A percentile compares a stretch with the other conserved stretches of the same genome.
phyloP scores from a whole-genome alignment of 2,113 vertebrate genomes.

The Mungos mungo region DNA sequence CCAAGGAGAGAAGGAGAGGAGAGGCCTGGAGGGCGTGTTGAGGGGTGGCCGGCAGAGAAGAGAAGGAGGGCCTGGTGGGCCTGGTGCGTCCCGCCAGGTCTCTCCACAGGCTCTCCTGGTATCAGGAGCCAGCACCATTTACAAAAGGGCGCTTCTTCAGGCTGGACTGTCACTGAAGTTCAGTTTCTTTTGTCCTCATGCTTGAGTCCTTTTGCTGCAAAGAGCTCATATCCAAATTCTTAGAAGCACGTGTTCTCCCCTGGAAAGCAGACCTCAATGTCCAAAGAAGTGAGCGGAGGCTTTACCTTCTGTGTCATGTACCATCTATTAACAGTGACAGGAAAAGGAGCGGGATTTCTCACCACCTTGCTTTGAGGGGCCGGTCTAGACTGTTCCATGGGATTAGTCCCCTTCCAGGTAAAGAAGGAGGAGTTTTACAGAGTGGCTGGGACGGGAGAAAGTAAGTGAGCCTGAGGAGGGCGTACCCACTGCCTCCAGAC shows the following conservation, averaged over 20 bases:
- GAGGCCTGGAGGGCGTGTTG: background rate
- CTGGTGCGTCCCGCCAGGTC: background rate
- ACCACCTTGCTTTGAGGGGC: background rate
- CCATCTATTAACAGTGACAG: conserved; percentile 81
- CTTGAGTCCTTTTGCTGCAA: background rate
- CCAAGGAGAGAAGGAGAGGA: background rate
- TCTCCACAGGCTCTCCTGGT: background rate
- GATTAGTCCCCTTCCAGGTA: conserved; percentile 53
- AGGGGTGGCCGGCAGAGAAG: background rate
- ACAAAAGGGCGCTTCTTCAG: background rate
- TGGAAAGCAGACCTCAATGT: background rate
- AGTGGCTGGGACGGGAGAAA: conserved; percentile 77
- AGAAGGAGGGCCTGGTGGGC: background rate
- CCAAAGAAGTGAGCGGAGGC: background rate
- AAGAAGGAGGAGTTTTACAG: conserved; percentile 58
- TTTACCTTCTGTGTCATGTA: conserved; percentile 56
- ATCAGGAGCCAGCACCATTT: background rate
- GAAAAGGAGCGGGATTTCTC: conserved; percentile 78
- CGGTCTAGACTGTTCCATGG: conserved; percentile 77
- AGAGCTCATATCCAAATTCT: conserved; percentile 42
- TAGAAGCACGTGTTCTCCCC: background rate
- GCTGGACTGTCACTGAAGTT: background rate
- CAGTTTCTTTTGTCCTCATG: background rate
- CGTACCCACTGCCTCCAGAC: background rate
- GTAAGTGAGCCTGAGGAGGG: conserved; percentile 32